Base-by-base conservation (phyloP, 2,113 vertebrate species). In the Lepisosteus oculatus region DNA sequence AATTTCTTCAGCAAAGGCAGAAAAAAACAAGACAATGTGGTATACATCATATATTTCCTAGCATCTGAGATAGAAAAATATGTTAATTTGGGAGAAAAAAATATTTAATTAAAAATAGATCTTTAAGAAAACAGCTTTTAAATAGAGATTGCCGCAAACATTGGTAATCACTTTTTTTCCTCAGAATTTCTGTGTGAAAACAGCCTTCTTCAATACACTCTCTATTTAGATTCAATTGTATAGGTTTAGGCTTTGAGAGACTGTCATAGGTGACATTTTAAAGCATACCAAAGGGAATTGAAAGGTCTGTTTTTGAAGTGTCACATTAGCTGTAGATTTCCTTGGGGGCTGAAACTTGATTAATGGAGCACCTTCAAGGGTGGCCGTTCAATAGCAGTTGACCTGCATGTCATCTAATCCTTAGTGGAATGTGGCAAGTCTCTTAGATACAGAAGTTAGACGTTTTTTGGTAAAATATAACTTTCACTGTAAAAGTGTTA, bases 301-400 rank as follows among this genome's bases (percentile, higher is more conserved):
- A 44, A 72, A 63, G 45, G 29, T 65, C 64, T 72, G 43, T 51
- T 14, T 65, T 51, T 63, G 41, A 11, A 72, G 71, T 67, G 71
- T 72, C 54, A 57, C 71, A 67, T 72, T 59, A 72, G 64, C 54
- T 6, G 55, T 7, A 59, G 8, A 45, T 55, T 72, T 64, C 47
- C 54, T 66, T 55, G 12, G 71, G 47, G 42, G 43, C 5, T 11
- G 55, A 66, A 67, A 67, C 70, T 67, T 67, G 71, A 67, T 72
- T 67, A 72, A 67, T 59, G 55, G 71, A 57, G 44, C 71, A 72
- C 54, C 54, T 61, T 43, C 63, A 59, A 56, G 51, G n/a, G 11
- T 17, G 41, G 55, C 55, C 55, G 5, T 51, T 59, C 57, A 59
- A 59, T 59, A 59, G 57, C 14, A 59, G 57, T 59, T 59, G 57